phyloP scores from a whole-genome alignment of 2,797 vertebrate species.

The Chloroceryle amazona region DNA sequence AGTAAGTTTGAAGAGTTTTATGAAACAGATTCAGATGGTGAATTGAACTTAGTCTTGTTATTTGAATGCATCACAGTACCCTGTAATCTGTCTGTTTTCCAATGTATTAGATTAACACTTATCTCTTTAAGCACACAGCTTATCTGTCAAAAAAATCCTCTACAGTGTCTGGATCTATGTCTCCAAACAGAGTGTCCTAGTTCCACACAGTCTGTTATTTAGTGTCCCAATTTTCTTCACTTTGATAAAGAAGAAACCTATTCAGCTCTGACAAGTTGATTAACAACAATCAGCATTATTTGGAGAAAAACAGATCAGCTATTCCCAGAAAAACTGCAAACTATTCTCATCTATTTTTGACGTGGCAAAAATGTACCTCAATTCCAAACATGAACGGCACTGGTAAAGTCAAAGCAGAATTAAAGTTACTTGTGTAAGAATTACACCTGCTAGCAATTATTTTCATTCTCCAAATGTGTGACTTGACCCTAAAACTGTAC shows the following conservation, averaged over 20 bases:
- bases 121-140: slow-evolving; percentile 75
- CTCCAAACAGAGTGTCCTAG: slow-evolving; percentile 62
- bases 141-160: slow-evolving; percentile 77
- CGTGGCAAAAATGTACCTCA: background rate
- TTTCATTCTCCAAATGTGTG: background rate
- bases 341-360: slow-evolving; percentile 30
- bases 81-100: slow-evolving; percentile 69
- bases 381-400: slow-evolving; percentile 30
- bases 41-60: slow-evolving; percentile 32
- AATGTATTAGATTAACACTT: slow-evolving; percentile 76
- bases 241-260: slow-evolving; percentile 63
- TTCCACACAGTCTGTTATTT: slow-evolving; percentile 43
- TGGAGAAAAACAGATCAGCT: slow-evolving; percentile 60
- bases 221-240: slow-evolving; percentile 60
- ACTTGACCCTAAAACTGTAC: background rate
- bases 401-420: slow-evolving; percentile 24
- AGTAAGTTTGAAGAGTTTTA: slow-evolving; percentile 14
- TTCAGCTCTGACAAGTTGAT: slow-evolving; percentile 66
- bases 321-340: slow-evolving; percentile 34
- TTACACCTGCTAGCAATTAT: background rate
- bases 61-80: slow-evolving; percentile 37
- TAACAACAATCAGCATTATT: slow-evolving; percentile 68
- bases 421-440: background rate
- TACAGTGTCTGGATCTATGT: slow-evolving; percentile 52
- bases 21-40: background rate